phyloP scores from a whole-genome alignment of 2,888 invertebrate species.

The Leptinotarsa juncta region DNA sequence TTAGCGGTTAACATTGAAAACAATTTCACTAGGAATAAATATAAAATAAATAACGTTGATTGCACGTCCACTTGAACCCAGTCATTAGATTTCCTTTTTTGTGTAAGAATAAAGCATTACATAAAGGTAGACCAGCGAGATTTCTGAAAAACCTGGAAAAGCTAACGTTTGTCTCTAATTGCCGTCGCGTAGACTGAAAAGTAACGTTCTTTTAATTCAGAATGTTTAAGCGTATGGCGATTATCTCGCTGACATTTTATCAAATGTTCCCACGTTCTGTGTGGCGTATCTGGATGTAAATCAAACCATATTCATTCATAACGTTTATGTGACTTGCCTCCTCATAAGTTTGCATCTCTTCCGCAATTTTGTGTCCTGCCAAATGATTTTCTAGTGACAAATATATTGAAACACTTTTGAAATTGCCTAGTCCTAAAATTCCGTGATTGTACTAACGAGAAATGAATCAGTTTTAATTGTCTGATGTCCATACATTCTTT shows the following conservation, averaged over 20 bases:
- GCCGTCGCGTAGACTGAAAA: constrained; percentile 40
- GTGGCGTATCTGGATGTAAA: constrained; percentile 45
- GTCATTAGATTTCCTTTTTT: constrained; percentile 57
- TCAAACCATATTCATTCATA: constrained; percentile 37
- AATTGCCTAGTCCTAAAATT: too few species aligned
- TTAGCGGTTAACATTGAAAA: constrained; percentile 63
- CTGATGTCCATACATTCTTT: too few species aligned
- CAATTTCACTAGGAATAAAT: constrained; percentile 63
- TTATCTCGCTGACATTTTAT: constrained; percentile 45
- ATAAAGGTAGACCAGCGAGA: constrained; percentile 40
- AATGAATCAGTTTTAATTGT: too few species aligned
- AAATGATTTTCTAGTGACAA: neutral
- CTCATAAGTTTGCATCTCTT: constrained; percentile 9
- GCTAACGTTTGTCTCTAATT: constrained; percentile 45
- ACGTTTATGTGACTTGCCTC: constrained; percentile 21
- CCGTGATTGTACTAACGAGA: too few species aligned
- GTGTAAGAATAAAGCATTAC: constrained; percentile 49
- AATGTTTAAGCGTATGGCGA: constrained; percentile 42
- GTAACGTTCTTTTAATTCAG: constrained; percentile 33
- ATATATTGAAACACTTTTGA: neutral
- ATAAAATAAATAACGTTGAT: constrained; percentile 61
- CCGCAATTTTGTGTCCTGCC: neutral
- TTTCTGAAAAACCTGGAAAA: constrained; percentile 50
- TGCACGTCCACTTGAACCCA: constrained; percentile 53
- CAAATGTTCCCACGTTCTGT: constrained; percentile 53